Conservation (phyloP, 2,797 vertebrate genomes). For the Danio choprae region DNA sequence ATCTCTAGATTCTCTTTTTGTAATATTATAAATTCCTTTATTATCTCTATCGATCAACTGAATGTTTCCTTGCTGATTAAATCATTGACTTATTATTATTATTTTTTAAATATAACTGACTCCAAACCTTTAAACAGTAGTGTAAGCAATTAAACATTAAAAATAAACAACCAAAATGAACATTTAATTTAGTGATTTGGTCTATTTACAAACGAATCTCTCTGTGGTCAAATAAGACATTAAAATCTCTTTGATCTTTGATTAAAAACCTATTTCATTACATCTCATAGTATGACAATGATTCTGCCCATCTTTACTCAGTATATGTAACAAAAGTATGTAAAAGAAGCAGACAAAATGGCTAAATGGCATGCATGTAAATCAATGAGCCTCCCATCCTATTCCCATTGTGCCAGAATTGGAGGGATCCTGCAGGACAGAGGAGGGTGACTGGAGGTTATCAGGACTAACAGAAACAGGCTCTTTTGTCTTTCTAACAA, state of each 20-base stretch:
- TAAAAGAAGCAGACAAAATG: background rate
- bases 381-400: slow-evolving; percentile 22
- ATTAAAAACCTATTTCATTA: background rate
- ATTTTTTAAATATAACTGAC: background rate
- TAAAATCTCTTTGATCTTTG: background rate
- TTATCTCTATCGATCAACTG: background rate
- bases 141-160: background rate
- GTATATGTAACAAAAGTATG: background rate
- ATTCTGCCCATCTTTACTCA: background rate
- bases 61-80: background rate
- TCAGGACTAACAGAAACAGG: slow-evolving; percentile 38
- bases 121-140: background rate
- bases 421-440: slow-evolving; percentile 48
- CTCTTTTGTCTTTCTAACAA: slow-evolving; percentile 38
- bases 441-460: slow-evolving; percentile 53
- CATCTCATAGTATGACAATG: background rate
- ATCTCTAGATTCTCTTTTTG: no score
- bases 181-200: background rate
- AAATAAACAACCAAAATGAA: background rate
- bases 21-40: background rate
- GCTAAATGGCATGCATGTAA: background rate
- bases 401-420: slow-evolving; percentile 48
- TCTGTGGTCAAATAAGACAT: background rate
- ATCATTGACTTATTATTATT: background rate
- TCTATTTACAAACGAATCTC: background rate